phyloP scores from a whole-genome alignment of 35 echinoderm and acorn worm genomes.

The Strongylocentrotus purpuratus region DNA sequence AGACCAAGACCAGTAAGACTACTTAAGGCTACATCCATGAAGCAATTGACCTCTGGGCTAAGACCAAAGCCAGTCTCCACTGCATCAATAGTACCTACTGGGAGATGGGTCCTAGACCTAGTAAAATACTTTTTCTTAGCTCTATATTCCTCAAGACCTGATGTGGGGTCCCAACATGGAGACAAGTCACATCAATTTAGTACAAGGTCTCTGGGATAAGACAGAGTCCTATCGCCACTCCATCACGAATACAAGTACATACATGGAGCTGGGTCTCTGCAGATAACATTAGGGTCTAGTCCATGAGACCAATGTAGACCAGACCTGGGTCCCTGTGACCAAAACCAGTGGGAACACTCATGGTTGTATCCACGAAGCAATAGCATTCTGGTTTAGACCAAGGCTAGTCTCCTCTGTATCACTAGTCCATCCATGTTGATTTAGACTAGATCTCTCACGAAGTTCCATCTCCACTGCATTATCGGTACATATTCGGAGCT shows the following conservation, averaged over 20 bases:
- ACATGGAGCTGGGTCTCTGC: not conserved
- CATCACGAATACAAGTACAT: too few relatives aligned
- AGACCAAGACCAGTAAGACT: not conserved
- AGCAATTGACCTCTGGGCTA: not conserved
- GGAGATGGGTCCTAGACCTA: not conserved
- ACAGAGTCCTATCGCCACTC: too few relatives aligned
- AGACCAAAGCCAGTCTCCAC: not conserved
- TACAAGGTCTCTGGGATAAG: too few relatives aligned
- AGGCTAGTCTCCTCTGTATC: not conserved
- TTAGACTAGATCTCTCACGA: too few relatives aligned
- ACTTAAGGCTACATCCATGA: not conserved
- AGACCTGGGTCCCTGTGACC: too few relatives aligned
- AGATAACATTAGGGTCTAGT: not conserved
- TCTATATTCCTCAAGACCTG: too few relatives aligned
- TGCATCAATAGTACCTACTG: not conserved
- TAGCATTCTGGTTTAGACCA: not conserved
- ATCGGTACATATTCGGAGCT: not conserved
- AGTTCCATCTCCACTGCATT: not conserved
- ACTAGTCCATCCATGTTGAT: too few relatives aligned
- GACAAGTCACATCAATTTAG: too few relatives aligned
- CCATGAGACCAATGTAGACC: not conserved
- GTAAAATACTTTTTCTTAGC: too few relatives aligned
- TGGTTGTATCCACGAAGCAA: not conserved
- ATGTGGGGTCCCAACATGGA: too few relatives aligned
- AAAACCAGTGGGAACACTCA: too few relatives aligned